Evolutionary conservation across 2,888 invertebrate species (phyloP), one percentile per base, ranked within the genome.

Genomic region (Drosophila sordidapex): DNA sequence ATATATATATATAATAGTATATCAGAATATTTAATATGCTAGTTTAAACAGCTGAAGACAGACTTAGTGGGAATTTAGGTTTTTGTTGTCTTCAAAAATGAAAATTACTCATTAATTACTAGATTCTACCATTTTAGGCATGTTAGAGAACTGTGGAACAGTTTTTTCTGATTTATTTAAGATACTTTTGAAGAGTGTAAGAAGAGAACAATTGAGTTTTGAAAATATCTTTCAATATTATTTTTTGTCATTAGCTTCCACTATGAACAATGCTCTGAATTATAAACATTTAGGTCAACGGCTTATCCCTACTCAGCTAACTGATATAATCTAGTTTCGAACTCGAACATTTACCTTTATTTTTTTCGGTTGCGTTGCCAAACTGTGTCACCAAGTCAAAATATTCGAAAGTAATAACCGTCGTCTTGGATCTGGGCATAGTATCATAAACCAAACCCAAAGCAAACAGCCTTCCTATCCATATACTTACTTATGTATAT

Each of bases 301-400:
- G 40, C 61, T 54, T 33, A 69, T 62, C 48, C 48, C 40, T 15
- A 21, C 35, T 59, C 54, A 46, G 46, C 46, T 52, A 48, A 49
- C 52, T 46, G 61, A 75, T 70, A 51, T 13, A 18, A 75, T 76
- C 72, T 51, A 29, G n/a, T 27, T 27, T 35, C 13, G 15, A 40
- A 1, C 25, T 49, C 36, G 13, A 31, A n/a, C 53, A 58, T 27
- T 48, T 49, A 18, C 15, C n/a, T 36, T 21, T 36, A n/a, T 46
- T 27, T 25, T 29, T 8, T 40, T 36, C 29, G 8, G 27, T 46
- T 18, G 6, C 8, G 18, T 18, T 18, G 6, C 15, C 27, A 52
- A 74, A 60, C 54, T 67, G 58, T 82, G 79, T 79, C 79, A 67
- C 76, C 69, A 51, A 76, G 53, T 73, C 53, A 4, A 60, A 53